Evolutionary conservation across 1,140 invertebrate species (phyloP).

Genomic region (Dreissena polymorpha): DNA sequence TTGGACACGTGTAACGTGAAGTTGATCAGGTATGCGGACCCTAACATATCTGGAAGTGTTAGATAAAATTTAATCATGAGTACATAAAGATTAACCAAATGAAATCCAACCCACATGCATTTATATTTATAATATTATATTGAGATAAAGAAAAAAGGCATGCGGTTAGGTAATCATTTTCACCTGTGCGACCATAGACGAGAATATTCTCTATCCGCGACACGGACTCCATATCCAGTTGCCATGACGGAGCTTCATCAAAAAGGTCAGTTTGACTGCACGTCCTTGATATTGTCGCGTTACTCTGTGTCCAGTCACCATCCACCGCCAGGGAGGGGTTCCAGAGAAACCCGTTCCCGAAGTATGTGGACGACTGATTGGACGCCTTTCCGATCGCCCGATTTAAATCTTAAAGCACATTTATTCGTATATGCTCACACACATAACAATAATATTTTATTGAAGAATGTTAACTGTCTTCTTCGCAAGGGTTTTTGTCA

Average conservation of each 20-base stretch:
- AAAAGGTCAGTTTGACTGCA: constrained; percentile 9
- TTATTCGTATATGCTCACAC: too few relatives aligned
- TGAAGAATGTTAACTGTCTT: too few relatives aligned
- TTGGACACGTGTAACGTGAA: constrained; percentile 18
- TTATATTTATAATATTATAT: not conserved
- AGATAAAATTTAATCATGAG: too few relatives aligned
- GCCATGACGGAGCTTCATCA: not conserved
- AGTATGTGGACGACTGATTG: constrained; percentile 6
- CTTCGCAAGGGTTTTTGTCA: too few relatives aligned
- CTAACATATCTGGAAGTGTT: not conserved
- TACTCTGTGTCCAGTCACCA: constrained; percentile 22
- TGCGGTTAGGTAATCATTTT: not conserved
- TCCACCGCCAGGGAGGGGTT: constrained; percentile 11
- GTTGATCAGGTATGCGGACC: not conserved
- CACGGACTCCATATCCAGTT: constrained; percentile 19
- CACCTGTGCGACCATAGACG: constrained; percentile 33
- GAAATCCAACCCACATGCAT: not conserved
- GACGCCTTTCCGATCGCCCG: constrained; percentile 20
- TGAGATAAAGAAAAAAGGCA: not conserved
- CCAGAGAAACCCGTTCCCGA: constrained; percentile 6
- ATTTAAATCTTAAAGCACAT: constrained; percentile 21
- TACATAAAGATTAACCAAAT: not conserved
- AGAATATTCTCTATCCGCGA: constrained; percentile 25
- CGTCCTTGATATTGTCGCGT: constrained; percentile 2
- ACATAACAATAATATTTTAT: too few relatives aligned